Evolutionary conservation across 2,797 vertebrate species (phyloP).

Genomic region (Bufotes viridis): DNA sequence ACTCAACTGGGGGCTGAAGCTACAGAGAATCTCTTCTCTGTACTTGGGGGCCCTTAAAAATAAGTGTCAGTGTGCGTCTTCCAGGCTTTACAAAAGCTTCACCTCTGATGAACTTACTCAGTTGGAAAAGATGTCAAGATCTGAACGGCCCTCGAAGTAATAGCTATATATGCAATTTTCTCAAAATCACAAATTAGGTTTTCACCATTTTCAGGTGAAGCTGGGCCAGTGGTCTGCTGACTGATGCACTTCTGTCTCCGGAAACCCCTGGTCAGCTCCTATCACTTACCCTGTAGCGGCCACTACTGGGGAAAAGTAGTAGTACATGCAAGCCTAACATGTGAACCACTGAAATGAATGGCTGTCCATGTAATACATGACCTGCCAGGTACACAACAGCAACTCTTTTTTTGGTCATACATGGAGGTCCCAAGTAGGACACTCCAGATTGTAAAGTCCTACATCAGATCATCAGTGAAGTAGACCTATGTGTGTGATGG

Average conservation of each 20-base stretch:
- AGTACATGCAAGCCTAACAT: not conserved
- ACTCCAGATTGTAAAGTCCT: no score
- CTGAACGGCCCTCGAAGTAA: not conserved
- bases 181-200: no score
- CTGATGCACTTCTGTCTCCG: no score
- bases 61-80: not conserved
- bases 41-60: not conserved
- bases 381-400: no score
- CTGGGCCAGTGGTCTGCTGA: not conserved
- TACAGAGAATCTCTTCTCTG: constrained; percentile 15
- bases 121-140: not conserved
- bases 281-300: not conserved
- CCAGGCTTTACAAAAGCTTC: not conserved
- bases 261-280: not conserved
- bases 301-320: not conserved
- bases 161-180: not conserved
- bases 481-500: no score
- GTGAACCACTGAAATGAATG: not conserved
- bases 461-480: no score
- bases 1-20: constrained; percentile 2
- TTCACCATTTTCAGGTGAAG: no score
- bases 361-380: not conserved
- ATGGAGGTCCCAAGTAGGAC: no score
- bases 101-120: not conserved
- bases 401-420: not conserved